These are phyloP conservation scores for Parauchenoglanis ngamensis DNA, from an alignment of 2,797 vertebrate genomes.

Conservation along the genomic window DNA sequence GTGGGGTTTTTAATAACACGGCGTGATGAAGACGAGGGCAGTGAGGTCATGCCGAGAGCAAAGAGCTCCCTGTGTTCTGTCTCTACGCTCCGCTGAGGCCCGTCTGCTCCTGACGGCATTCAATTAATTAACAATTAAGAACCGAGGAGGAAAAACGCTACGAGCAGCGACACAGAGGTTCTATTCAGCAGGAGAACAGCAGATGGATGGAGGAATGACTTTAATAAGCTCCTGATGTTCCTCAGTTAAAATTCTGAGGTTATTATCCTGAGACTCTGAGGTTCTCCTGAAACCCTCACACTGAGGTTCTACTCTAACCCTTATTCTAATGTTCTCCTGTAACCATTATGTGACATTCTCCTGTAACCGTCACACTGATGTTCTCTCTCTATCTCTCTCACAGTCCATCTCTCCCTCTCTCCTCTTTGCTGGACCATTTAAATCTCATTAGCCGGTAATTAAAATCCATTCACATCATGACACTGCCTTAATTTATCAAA, in stretches of 20 bases:
- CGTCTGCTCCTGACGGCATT: constrained; percentile 81
- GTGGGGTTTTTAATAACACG: constrained; percentile 46
- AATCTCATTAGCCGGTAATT: constrained; percentile 81
- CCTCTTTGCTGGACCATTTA: constrained; percentile 76
- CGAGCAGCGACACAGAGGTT: constrained; percentile 78
- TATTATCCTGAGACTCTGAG: constrained; percentile 66
- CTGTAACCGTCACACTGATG: neutral
- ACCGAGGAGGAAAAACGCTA: constrained; percentile 60
- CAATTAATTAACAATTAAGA: constrained; percentile 83
- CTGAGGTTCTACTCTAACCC: neutral
- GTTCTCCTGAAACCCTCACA: neutral
- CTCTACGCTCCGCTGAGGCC: constrained; percentile 78
- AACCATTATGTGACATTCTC: neutral
- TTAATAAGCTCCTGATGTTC: constrained; percentile 77
- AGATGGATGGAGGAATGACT: constrained; percentile 74
- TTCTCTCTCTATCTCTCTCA: constrained; percentile 51
- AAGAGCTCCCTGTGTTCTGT: constrained; percentile 71
- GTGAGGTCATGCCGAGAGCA: constrained; percentile 56
- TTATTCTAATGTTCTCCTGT: neutral
- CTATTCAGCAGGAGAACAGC: constrained; percentile 74
- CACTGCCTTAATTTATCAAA: constrained; percentile 76
- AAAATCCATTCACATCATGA: constrained; percentile 72
- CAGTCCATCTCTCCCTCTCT: constrained; percentile 61
- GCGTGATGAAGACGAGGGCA: constrained; percentile 49
- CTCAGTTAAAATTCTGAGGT: constrained; percentile 67